Evolutionary conservation across 2,113 vertebrate genomes (phyloP).

Genomic region (Trochalopteron elliotii): DNA sequence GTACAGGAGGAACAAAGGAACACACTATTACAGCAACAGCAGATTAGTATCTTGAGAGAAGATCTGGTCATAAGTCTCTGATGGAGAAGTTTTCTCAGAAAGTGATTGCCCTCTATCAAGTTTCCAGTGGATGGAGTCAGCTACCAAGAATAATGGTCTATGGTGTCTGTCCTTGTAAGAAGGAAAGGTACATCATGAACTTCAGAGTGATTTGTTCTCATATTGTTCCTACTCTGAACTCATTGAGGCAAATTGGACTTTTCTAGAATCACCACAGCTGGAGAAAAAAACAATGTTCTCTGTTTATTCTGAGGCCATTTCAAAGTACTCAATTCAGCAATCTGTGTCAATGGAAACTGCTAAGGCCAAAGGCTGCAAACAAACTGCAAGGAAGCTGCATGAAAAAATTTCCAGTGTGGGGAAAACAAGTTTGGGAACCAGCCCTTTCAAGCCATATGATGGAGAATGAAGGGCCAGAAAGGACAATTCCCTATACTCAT

Average conservation of each 20-base stretch:
- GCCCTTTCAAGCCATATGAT: neutral
- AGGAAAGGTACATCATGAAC: neutral
- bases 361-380: neutral
- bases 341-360: neutral
- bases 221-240: neutral
- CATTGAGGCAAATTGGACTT: neutral
- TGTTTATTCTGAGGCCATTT: neutral
- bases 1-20: neutral
- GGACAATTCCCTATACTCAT: neutral
- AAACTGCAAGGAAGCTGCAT: neutral
- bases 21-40: neutral
- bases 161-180: neutral
- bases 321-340: neutral
- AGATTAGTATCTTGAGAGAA: neutral
- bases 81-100: neutral
- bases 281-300: neutral
- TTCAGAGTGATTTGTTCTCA: neutral
- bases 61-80: neutral
- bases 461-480: neutral
- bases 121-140: neutral
- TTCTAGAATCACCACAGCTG: neutral
- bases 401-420: neutral
- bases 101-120: neutral
- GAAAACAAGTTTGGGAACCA: neutral
- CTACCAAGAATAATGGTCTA: neutral